Evolutionary conservation across 2,888 invertebrate species (phyloP).

Genomic region (Chromoteleia sp.): DNA sequence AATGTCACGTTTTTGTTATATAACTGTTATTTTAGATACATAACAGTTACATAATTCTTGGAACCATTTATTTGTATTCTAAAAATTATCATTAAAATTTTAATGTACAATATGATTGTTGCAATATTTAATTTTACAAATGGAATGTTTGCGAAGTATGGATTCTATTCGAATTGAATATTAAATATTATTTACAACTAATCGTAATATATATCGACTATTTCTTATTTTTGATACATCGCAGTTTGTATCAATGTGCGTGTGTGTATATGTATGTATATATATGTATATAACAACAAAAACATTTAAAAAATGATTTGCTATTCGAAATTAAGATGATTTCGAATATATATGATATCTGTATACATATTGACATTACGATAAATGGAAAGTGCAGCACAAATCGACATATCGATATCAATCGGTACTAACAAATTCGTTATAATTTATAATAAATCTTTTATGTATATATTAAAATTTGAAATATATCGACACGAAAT

Average conservation of each 20-base stretch:
- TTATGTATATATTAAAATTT: constrained; percentile 4
- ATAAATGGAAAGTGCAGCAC: too few species aligned
- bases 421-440: neutral
- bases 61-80: neutral
- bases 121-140: constrained; percentile 8
- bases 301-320: too few species aligned
- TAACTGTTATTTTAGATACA: neutral
- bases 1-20: constrained; percentile 21
- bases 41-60: neutral
- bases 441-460: constrained; percentile 11
- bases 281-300: neutral
- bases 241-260: neutral
- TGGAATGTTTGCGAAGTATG: constrained; percentile 47
- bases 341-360: too few species aligned
- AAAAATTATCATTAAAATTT: neutral
- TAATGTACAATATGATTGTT: neutral
- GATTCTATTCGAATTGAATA: constrained; percentile 21
- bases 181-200: constrained; percentile 21
- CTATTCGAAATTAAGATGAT: too few species aligned
- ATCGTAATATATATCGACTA: neutral
- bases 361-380: too few species aligned
- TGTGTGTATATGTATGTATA: neutral
- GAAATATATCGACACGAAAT: constrained; percentile 1
- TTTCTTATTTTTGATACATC: neutral
- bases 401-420: neutral